Conservation (phyloP, 2,888 invertebrate genomes). For the Calephelis perditalis region DNA sequence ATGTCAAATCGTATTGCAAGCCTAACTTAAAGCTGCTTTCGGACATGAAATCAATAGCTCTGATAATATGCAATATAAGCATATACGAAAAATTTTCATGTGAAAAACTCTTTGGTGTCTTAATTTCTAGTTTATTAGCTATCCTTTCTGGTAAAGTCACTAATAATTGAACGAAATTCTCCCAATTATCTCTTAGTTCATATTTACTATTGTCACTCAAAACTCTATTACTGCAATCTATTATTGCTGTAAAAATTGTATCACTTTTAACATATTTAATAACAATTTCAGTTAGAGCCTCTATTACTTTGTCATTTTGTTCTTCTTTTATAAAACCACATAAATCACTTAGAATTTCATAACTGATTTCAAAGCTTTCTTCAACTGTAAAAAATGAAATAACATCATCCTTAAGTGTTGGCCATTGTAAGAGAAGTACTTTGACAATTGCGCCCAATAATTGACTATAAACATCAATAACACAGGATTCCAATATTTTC, state of each 20-base stretch:
- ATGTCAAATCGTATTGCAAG: slow-evolving; percentile 52
- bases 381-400: slow-evolving; percentile 72
- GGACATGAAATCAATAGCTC: slow-evolving; percentile 79
- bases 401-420: slow-evolving; percentile 62
- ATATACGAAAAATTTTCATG: slow-evolving; percentile 77
- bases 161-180: slow-evolving; percentile 78
- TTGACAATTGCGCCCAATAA: slow-evolving; percentile 69
- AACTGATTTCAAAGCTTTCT: slow-evolving; percentile 62
- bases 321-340: slow-evolving; percentile 67
- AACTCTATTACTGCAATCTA: slow-evolving; percentile 42
- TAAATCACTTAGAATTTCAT: slow-evolving; percentile 67
- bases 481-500: slow-evolving; percentile 39
- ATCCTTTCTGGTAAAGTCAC: slow-evolving; percentile 83
- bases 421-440: slow-evolving; percentile 79
- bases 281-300: slow-evolving; percentile 58
- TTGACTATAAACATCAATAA: slow-evolving; percentile 64
- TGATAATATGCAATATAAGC: slow-evolving; percentile 79
- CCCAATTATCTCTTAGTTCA: slow-evolving; percentile 53
- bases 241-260: slow-evolving; percentile 69
- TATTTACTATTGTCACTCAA: slow-evolving; percentile 28
- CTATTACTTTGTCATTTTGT: slow-evolving; percentile 40
- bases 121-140: slow-evolving; percentile 80
- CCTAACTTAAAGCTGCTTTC: slow-evolving; percentile 50
- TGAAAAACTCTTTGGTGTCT: slow-evolving; percentile 77
- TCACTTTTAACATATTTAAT: slow-evolving; percentile 76